Evolutionary conservation across 2,113 vertebrate genomes (phyloP).

Genomic region (Aviceda subcristata): DNA sequence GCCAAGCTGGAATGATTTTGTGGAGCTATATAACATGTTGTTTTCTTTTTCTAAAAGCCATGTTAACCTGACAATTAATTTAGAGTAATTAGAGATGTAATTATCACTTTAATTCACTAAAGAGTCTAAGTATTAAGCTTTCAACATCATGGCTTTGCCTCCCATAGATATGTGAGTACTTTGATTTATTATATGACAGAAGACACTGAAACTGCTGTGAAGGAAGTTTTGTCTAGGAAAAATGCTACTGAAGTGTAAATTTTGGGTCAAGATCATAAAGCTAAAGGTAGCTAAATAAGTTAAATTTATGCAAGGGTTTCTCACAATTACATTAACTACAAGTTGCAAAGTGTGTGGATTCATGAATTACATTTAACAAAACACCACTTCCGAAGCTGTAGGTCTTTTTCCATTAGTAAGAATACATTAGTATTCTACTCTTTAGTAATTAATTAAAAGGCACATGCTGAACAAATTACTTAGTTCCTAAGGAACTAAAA

Average conservation of each 20-base stretch:
- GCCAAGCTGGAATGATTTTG: background rate
- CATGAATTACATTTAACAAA: background rate
- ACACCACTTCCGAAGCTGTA: background rate
- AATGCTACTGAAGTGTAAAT: background rate
- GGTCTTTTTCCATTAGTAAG: background rate
- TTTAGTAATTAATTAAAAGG: constrained; percentile 15
- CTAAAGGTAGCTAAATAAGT: background rate
- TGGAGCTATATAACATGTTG: rapidly evolving
- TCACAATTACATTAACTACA: background rate
- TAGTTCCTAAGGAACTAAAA: background rate
- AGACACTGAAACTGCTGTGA: background rate
- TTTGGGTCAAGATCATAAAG: background rate
- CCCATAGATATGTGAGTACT: background rate
- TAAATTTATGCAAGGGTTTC: background rate
- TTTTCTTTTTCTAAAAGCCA: background rate
- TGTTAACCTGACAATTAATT: background rate
- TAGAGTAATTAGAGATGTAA: background rate
- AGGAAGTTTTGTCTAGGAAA: background rate
- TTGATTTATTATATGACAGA: background rate
- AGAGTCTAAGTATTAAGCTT: background rate
- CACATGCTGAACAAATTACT: background rate
- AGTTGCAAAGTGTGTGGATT: background rate
- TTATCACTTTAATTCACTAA: background rate
- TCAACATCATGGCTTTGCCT: background rate
- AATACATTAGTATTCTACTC: background rate